Percentiles rank a stretch among this genome's conserved stretches.
Evolutionary conservation across 2,113 vertebrate genomes (phyloP).

Genomic region (Circaetus gallicus): DNA sequence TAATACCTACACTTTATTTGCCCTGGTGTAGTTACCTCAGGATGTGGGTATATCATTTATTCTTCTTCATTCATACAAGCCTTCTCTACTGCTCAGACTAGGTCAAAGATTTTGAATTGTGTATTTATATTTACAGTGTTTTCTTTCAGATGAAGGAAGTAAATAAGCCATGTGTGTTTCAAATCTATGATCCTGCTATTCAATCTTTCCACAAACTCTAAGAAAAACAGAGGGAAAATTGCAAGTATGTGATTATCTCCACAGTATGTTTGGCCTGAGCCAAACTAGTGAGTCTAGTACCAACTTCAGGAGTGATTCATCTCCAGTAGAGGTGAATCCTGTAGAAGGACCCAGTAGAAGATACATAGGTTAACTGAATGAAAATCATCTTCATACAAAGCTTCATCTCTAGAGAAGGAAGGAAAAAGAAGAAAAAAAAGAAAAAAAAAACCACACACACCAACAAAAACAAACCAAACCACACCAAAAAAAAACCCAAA

Average conservation of each 20-base stretch:
- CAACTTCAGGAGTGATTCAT: not conserved
- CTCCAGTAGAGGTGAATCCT: not conserved
- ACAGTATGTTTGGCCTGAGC: not conserved
- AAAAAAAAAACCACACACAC: no score
- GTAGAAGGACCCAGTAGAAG: not conserved
- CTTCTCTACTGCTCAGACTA: not conserved
- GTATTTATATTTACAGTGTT: not conserved
- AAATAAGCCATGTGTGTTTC: not conserved
- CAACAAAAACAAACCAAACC: not conserved
- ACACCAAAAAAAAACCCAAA: no score
- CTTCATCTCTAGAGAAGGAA: not conserved
- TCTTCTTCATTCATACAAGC: not conserved
- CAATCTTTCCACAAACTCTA: not conserved
- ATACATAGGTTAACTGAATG: not conserved
- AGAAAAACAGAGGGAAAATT: not conserved
- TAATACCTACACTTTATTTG: not conserved
- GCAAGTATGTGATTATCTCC: not conserved
- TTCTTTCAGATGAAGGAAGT: not conserved
- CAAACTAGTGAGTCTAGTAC: not conserved
- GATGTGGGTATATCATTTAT: not conserved
- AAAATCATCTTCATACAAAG: not conserved
- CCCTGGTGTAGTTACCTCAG: not conserved
- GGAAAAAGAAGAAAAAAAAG: rapidly evolving
- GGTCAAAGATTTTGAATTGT: not conserved
- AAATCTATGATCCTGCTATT: not conserved